Evolutionary conservation across 2,888 invertebrate species (phyloP).

Genomic region (Bellardia bayeri): DNA sequence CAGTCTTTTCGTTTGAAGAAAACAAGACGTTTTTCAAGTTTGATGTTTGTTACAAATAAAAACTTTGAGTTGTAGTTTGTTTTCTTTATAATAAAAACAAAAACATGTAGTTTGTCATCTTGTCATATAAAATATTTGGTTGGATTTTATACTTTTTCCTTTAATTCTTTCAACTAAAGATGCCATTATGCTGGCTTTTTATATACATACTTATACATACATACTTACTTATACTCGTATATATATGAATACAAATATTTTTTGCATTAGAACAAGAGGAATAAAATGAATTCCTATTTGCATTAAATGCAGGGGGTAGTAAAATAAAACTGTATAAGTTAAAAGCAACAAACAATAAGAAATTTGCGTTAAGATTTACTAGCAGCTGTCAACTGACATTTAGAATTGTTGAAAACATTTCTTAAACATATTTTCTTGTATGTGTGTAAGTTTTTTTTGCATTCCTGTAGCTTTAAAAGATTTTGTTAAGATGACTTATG

Average conservation of each 20-base stretch:
- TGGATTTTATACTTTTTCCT: not conserved
- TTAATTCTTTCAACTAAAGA: not conserved
- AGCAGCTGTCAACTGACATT: constrained; percentile 68
- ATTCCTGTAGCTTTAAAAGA: constrained; percentile 5
- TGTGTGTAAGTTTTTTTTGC: not conserved
- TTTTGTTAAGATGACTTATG: constrained; percentile 56
- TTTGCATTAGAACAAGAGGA: constrained; percentile 6
- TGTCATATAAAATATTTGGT: constrained; percentile 6
- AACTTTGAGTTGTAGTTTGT: not conserved
- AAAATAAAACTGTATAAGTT: constrained; percentile 13
- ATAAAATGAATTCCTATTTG: constrained; percentile 48
- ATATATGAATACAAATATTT: not conserved
- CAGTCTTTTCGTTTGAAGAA: not conserved
- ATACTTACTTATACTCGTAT: not conserved
- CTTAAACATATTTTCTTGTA: constrained; percentile 13
- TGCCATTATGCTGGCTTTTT: not conserved
- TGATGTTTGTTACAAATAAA: not conserved
- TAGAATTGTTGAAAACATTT: constrained; percentile 59
- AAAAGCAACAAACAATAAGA: constrained; percentile 26
- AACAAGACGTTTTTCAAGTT: not conserved
- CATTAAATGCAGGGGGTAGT: constrained; percentile 33
- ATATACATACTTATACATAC: not conserved
- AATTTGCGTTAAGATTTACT: constrained; percentile 53
- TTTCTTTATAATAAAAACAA: not conserved
- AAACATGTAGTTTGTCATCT: not conserved